A percentile compares a stretch with the other conserved stretches of the same genome.
Conservation (phyloP, 2,888 invertebrate genomes). For the Ornithoptera alexandrae region DNA sequence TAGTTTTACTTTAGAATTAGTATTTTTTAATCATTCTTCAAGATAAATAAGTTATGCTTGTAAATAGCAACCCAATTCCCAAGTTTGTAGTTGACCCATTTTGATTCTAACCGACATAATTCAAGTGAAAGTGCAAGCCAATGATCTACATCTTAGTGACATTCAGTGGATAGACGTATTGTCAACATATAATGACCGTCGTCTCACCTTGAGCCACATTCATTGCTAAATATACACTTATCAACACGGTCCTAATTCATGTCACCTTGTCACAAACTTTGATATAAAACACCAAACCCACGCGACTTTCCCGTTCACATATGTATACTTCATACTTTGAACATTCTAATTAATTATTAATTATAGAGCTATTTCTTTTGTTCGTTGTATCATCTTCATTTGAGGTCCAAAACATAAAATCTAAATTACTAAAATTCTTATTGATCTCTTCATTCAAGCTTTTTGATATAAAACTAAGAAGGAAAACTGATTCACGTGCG, state of each 20-base stretch:
- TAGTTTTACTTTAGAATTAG: no score
- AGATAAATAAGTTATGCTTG: no score
- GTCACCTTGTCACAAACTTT: conserved; percentile 47
- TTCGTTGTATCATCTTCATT: no score
- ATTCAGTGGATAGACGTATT: conserved; percentile 37
- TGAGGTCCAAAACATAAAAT: neutral
- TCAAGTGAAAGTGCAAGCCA: conserved; percentile 1
- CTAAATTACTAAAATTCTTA: neutral
- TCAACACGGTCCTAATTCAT: conserved; percentile 53
- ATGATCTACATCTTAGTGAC: conserved; percentile 14
- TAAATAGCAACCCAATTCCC: no score
- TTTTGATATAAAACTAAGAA: neutral
- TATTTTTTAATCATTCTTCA: no score
- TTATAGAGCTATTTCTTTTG: no score
- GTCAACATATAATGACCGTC: conserved; percentile 54
- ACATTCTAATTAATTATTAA: no score
- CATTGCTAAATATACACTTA: conserved; percentile 40
- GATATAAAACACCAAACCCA: conserved; percentile 5
- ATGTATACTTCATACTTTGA: neutral
- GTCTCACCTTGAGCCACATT: conserved; percentile 56
- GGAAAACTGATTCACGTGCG: neutral
- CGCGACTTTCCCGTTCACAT: neutral
- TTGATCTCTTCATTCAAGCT: neutral
- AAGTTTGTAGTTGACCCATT: neutral
- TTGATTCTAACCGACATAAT: neutral